phyloP scores from a whole-genome alignment of 2,113 vertebrate species.

The Globicephala melas region DNA sequence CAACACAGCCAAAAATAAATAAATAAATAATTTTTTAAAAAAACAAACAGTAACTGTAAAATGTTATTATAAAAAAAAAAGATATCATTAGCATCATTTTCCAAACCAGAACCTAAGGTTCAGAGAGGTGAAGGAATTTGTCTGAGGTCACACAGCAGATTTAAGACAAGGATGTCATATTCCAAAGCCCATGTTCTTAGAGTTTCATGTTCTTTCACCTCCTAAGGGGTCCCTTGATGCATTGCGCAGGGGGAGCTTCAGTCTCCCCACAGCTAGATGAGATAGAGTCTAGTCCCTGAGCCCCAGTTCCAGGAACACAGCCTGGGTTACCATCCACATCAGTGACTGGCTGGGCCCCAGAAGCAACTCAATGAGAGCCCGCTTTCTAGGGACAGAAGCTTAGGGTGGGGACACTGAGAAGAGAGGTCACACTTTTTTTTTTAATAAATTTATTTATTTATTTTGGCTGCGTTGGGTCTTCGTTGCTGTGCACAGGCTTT shows the following conservation, averaged over 20 bases:
- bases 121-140: neutral
- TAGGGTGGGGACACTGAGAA: neutral
- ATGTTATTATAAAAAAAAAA: too few species aligned
- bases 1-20: too few species aligned
- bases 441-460: too few species aligned
- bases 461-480: too few species aligned
- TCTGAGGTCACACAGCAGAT: neutral
- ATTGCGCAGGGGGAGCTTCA: neutral
- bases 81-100: neutral
- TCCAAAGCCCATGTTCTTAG: neutral
- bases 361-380: neutral
- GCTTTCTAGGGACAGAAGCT: neutral
- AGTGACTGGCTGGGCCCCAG: neutral
- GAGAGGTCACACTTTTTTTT: neutral
- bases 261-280: neutral
- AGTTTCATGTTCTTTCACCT: rapidly evolving
- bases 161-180: neutral
- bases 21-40: too few species aligned
- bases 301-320: neutral
- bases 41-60: too few species aligned
- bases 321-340: neutral
- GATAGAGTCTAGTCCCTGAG: neutral
- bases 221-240: neutral
- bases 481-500: too few species aligned
- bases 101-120: constrained; percentile 1